Evolutionary conservation across 2,888 invertebrate species (phyloP).

Genomic region (Lithodes maja): DNA sequence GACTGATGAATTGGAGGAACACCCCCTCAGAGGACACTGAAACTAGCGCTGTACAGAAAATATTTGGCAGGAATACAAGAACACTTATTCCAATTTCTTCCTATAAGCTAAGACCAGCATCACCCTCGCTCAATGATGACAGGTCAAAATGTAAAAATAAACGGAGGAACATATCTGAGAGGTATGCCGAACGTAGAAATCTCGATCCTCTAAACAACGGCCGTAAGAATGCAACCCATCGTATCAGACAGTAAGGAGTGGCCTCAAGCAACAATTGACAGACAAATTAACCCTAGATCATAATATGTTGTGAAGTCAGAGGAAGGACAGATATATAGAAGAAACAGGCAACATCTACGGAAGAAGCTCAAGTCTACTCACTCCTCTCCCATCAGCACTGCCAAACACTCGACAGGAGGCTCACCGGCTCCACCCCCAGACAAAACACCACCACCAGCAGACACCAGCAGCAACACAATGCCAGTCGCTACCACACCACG

Average conservation of each 20-base stretch:
- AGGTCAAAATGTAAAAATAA: neutral
- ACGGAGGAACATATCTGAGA: neutral
- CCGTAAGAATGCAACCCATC: neutral
- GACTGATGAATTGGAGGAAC: slow-evolving; percentile 14
- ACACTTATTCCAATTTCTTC: neutral
- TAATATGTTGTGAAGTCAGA: neutral
- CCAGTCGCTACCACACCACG: too few species aligned
- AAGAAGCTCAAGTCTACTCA: neutral
- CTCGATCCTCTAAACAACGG: too few species aligned
- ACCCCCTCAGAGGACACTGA: neutral
- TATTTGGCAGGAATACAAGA: neutral
- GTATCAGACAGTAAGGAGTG: neutral
- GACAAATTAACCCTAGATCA: neutral
- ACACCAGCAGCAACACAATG: too few species aligned
- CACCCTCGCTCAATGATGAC: neutral
- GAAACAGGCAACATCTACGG: neutral
- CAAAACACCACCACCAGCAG: too few species aligned
- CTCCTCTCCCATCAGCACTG: too few species aligned
- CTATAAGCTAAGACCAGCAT: neutral
- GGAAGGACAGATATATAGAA: neutral
- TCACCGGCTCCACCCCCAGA: too few species aligned
- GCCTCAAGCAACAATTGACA: neutral
- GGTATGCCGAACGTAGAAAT: neutral
- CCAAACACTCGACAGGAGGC: too few species aligned
- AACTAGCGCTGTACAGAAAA: neutral